Conservation (phyloP, 2,113 vertebrate species). For the Lanius ludovicianus region DNA sequence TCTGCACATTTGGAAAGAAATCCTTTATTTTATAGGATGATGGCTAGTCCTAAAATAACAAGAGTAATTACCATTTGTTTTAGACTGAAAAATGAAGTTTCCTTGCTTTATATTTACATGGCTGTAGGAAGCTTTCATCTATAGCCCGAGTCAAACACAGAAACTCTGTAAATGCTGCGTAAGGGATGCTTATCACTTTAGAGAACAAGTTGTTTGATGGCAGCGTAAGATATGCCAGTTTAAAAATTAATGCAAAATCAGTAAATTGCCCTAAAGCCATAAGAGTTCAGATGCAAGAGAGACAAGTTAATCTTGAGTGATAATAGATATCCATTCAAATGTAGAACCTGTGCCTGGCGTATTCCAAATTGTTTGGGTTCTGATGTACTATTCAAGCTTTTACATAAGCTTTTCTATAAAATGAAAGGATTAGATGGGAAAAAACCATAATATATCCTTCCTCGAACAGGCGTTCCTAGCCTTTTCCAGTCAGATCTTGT, state of each 20-base stretch:
- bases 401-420: neutral
- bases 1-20: neutral
- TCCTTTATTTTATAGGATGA: neutral
- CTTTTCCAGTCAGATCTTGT: neutral
- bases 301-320: neutral
- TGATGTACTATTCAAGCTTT: neutral
- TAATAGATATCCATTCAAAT: neutral
- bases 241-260: neutral
- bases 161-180: neutral
- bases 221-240: neutral
- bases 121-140: neutral
- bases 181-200: neutral
- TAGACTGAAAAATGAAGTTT: neutral
- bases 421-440: neutral
- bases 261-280: rapidly evolving
- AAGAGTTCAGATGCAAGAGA: neutral
- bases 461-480: neutral
- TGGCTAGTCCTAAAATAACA: neutral
- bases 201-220: neutral
- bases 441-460: rapidly evolving
- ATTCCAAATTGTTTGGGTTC: neutral
- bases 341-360: neutral
- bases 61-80: neutral
- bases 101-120: neutral
- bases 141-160: neutral